Evolutionary conservation across 1,140 invertebrate genomes (phyloP), one percentile per base, ranked within the genome.

Genomic region (Lethrus apterus): DNA sequence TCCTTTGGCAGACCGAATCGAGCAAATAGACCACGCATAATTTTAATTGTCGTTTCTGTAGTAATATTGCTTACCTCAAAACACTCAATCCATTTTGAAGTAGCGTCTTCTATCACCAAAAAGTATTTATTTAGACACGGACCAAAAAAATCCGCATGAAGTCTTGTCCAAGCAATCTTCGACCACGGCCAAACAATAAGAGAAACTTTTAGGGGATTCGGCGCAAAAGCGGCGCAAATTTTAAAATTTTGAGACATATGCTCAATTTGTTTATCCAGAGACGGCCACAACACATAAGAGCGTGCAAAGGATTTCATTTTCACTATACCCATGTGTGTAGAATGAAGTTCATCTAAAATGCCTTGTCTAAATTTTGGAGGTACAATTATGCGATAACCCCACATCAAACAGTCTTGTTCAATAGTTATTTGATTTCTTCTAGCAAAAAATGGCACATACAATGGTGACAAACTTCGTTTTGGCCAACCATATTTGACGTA

Each of bases 61-160:
- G 24, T 30, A 18, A 32, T 26, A 32, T 23, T 42, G 9, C 5
- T n/a, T 26, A 26, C 20, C 23, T 42, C 10, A 40, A 40, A 40
- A 19, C 35, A 42, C 45, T 66, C 63, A 11, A 57, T 43, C 63
- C 58, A 69, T 49, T 67, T 69, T 9, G 59, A 60, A 19, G 50
- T 48, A 5, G 64, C 50, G 51, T 69, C 68, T 11, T 66, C 57
- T 4, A 64, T 17, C n/a, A 70, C 53, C 15, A 67, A 36, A 44
- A 33, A 44, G 14, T 32, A 8, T 23, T 9, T 19, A 26, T 35
- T 21, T 21, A 60, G 62, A 46, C 50, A 61, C 29, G 64, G 66
- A 13, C 65, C 62, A 13, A 68, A 54, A n/a, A 66, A 71, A 41
- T 75, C 72, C 2, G 70, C 58, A 41, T 74, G 72, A 0, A 73